These are phyloP conservation scores for Portunus trituberculatus DNA, from an alignment of 1,140 invertebrate genomes.

Conservation along the genomic window DNA sequence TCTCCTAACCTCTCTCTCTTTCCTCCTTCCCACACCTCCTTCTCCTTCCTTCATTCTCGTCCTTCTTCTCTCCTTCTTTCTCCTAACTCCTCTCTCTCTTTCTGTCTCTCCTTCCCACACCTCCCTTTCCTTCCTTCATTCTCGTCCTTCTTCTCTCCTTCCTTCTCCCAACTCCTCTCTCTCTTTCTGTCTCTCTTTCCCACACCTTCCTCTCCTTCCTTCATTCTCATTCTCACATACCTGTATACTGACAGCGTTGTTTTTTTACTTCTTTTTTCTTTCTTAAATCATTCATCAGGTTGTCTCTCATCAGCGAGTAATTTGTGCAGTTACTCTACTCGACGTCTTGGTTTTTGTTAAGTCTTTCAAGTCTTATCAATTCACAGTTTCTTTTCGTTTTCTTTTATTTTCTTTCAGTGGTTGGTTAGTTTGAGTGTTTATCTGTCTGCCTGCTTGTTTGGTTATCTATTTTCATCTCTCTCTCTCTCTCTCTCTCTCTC, in stretches of 20 bases:
- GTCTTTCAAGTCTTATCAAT: too few species aligned
- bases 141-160: background rate
- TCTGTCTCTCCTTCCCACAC: background rate
- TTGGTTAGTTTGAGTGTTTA: too few species aligned
- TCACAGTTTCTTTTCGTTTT: too few species aligned
- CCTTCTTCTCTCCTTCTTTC: slow-evolving; percentile 52
- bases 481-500: background rate
- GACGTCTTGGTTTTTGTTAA: too few species aligned
- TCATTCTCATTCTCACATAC: background rate
- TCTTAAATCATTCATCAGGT: too few species aligned
- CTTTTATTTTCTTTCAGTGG: too few species aligned
- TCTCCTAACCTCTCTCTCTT: slow-evolving; percentile 48
- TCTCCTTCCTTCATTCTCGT: background rate
- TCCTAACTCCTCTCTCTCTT: background rate
- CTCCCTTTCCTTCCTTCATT: background rate
- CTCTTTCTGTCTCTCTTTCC: background rate
- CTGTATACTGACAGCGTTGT: background rate
- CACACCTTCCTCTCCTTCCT: background rate
- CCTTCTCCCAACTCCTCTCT: background rate
- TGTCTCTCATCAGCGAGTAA: too few species aligned
- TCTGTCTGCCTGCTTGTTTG: too few species aligned
- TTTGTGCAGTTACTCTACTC: too few species aligned
- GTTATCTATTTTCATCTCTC: background rate
- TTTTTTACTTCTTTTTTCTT: background rate
- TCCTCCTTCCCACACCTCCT: background rate